These are phyloP conservation scores for Cairina moschata DNA, from an alignment of 2,113 vertebrate species.

Conservation along the genomic window DNA sequence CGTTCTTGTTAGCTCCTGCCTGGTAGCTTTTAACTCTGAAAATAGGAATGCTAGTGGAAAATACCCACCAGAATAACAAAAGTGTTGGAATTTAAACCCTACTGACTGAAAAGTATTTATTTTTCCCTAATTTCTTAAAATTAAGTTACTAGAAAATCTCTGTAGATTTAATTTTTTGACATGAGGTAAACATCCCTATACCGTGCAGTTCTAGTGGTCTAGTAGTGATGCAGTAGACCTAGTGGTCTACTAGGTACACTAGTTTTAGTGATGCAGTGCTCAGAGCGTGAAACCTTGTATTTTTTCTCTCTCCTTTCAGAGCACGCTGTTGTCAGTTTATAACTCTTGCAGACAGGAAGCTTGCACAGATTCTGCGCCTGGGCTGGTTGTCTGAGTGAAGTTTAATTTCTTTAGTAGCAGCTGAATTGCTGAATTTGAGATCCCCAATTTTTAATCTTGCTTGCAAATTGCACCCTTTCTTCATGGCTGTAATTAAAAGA, in stretches of 20 bases:
- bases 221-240: no score
- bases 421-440: neutral
- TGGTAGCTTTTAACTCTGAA: neutral
- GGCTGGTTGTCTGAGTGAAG: neutral
- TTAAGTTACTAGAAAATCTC: neutral
- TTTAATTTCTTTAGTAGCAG: neutral
- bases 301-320: neutral
- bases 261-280: neutral
- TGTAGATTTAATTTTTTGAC: neutral
- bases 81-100: neutral
- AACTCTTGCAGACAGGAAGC: neutral
- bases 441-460: neutral
- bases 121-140: neutral
- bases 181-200: neutral
- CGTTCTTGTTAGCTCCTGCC: neutral
- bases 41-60: neutral
- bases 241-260: no score
- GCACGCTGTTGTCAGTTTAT: neutral
- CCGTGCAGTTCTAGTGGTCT: neutral
- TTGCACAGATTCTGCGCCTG: rapidly evolving
- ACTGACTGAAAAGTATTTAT: neutral
- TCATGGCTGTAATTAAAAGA: neutral
- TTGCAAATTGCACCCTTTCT: neutral
- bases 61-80: neutral
- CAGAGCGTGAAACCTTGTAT: neutral